phyloP scores from a whole-genome alignment of 1,140 invertebrate genomes.

The Brachionus manjavacas region DNA sequence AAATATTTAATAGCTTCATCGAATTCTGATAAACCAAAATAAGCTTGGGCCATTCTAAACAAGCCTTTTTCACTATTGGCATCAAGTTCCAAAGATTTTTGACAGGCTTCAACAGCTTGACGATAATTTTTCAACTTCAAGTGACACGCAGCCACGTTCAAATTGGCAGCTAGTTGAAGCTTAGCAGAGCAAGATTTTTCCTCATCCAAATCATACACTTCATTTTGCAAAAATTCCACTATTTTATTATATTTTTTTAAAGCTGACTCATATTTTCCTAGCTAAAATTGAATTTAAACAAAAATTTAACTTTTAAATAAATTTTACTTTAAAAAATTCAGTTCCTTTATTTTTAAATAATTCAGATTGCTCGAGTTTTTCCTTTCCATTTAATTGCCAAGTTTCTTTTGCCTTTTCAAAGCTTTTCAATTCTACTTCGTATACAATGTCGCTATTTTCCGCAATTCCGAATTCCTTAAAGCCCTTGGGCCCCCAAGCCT shows the following conservation, averaged over 20 bases:
- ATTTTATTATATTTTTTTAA: slow-evolving; percentile 36
- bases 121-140: slow-evolving; percentile 72
- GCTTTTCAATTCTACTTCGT: slow-evolving; percentile 69
- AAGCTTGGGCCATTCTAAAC: slow-evolving; percentile 78
- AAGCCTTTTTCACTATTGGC: slow-evolving; percentile 78
- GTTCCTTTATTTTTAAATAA: slow-evolving; percentile 26
- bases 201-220: slow-evolving; percentile 1
- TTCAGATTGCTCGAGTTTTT: slow-evolving; percentile 40
- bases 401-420: slow-evolving; percentile 69
- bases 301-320: neutral
- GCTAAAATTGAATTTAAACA: neutral
- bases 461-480: slow-evolving; percentile 71
- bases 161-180: slow-evolving; percentile 22
- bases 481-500: slow-evolving; percentile 74
- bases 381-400: slow-evolving; percentile 29
- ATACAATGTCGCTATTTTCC: slow-evolving; percentile 71
- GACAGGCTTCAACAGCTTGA: slow-evolving; percentile 65
- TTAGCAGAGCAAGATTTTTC: neutral
- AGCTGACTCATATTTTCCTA: slow-evolving; percentile 26
- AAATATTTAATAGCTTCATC: slow-evolving; percentile 75
- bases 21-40: slow-evolving; percentile 70
- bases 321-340: slow-evolving; percentile 25
- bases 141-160: slow-evolving; percentile 78
- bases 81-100: slow-evolving; percentile 71
- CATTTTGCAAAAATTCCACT: slow-evolving; percentile 3